Evolutionary conservation across 92 coral and sea anemone species (phyloP), one percentile per base, ranked within the genome.

Genomic region (Phenganax subtilis): DNA sequence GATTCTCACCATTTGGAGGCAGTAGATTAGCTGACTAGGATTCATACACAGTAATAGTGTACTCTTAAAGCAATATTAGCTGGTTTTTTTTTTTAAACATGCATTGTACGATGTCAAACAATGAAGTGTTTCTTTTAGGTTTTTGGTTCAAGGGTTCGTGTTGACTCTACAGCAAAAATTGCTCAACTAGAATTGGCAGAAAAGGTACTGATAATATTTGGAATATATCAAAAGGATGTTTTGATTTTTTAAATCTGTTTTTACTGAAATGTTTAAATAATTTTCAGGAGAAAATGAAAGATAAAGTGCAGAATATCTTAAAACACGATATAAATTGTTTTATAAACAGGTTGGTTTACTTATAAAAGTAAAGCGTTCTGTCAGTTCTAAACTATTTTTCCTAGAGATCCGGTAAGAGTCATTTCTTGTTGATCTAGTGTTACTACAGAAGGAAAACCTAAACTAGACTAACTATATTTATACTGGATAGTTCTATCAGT

Each of bases 81-180:
- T 1, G 5, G n/a, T n/a, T n/a, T n/a, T n/a, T n/a, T n/a, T n/a
- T n/a, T 0, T 20, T 20, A 37, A 37, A 37, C 47, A 37, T 37
- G 47, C 5, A 37, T 44, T 17, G 51, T 52, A n/a, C 8, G 12
- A 16, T 68, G 25, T 51, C 20, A 29, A 10, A 47, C 60, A 3
- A 51, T 69, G 3, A 2, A 37, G 3, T 70, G n/a, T 82, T 12
- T 51, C 14, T 37, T 52, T 12, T 59, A 96, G 99, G 97, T 96
- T 31, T 96, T 96, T 90, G 99, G 99, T 55, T 96, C 99, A 60
- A 87, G 99, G 65, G 99, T 96, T 7, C 84, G 99, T 17, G 99
- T 96, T 57, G 99, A 96, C 75, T 96, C 99, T 6, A 90, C 99
- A 68, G 99, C 93, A 80, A 96, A 96, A 83, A 88, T 96, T 69